phyloP scores from a whole-genome alignment of 2,113 vertebrate genomes.

The Trichechus manatus region DNA sequence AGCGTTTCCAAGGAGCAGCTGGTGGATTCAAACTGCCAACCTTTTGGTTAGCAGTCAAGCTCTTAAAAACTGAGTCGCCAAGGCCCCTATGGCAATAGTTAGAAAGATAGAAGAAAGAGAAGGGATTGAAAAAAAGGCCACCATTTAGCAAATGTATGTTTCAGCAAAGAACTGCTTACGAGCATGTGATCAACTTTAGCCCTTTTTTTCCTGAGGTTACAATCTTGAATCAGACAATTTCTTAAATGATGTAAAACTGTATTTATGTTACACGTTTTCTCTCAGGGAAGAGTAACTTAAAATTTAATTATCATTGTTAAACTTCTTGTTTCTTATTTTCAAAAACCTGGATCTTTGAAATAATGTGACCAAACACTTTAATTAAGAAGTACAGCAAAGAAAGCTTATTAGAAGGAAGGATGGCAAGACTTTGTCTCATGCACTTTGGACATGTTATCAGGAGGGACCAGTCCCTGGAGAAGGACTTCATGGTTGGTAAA shows the following conservation, averaged over 20 bases:
- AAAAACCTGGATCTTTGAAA: not conserved
- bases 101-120: not conserved
- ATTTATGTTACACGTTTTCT: not conserved
- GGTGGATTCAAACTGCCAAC: no score
- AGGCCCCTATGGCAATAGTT: not conserved
- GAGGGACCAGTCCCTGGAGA: no score
- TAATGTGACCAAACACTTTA: not conserved
- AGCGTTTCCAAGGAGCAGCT: no score
- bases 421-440: no score
- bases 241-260: not conserved
- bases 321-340: not conserved
- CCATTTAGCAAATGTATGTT: not conserved
- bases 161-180: not conserved
- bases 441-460: no score
- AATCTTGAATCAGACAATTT: not conserved
- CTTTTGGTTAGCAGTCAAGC: no score
- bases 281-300: not conserved
- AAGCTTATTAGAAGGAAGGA: no score
- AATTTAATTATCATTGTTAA: constrained; percentile 19
- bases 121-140: not conserved
- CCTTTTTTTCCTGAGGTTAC: constrained; percentile 1
- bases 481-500: no score
- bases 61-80: no score
- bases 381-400: not conserved
- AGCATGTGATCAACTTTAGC: not conserved